Base-by-base conservation (phyloP, 2,797 vertebrate species). In the Sylvia borin region DNA sequence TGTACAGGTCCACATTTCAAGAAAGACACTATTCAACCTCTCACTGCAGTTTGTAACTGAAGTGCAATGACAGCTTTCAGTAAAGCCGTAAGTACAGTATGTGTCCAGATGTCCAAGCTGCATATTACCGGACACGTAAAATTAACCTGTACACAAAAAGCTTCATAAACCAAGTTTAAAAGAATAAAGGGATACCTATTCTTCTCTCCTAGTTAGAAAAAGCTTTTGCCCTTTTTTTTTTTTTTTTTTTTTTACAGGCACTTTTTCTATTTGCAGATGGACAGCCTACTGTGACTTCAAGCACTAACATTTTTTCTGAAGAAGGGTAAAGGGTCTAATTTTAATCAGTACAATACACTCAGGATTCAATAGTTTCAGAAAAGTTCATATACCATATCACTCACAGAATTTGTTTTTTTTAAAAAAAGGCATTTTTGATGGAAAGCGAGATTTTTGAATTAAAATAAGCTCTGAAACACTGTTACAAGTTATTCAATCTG, bases 371-470 rank as follows among this genome's bases (percentile, higher is more conserved):
- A 54, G 51, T 71, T 94, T 47, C 58, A 73, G 66, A 16, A 32
- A 45, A 65, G 32, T 71, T 81, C 67, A 70, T 43, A 43, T 36
- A 70, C 18, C 50, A 3, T 8, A 89, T 34, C 60, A 55, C 62
- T 68, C 45, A 36, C 19, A 82, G 36, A 91, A 85, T 79, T 84
- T 89, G n/a, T 53, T 70, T 78, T 38, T 92, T 71, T 15, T 32
- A 9, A 1, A 79, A 89, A 58, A 51, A 36, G 4, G 22, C 25
- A 64, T 70, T 76, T 76, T 38, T 83, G 38, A 81, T 66, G 57
- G 82, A 93, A 84, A 94, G 54, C 26, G 88, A 95, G 47, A 42
- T 75, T 95, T 96, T 91, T 50, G 70, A 95, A 96, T 95, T 92
- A 74, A 92, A 94, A 92, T 47, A 83, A 93, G 79, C 61, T 88